Base-by-base conservation (phyloP, 2,797 vertebrate species). In the Argya squamiceps region DNA sequence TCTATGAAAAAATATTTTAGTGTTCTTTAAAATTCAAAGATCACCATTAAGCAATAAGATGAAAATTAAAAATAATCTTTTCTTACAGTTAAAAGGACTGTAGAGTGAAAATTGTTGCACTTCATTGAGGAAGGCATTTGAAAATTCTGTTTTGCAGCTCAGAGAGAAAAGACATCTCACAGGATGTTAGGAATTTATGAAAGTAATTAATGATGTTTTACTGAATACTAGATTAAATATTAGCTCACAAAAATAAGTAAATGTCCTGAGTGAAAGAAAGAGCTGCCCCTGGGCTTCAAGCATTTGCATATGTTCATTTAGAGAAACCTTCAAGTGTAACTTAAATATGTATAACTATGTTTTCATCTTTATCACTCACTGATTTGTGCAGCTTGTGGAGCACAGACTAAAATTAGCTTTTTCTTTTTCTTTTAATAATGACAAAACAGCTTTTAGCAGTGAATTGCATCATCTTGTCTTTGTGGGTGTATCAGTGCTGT, bases 171-270 rank as follows among this genome's bases (percentile, higher is more conserved):
- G 59, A 24, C 36, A 71, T 94, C 94, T 94, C 85, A 73, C 77
- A 90, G 77, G 85, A 70, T 88, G 56, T 82, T 92, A 78, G 73
- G 70, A 88, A 95, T 93, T 94, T 92, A 82, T 84, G 43, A 79
- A 94, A 88, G 85, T 84, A 96, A 94, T 95, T 96, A 92, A 69
- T 41, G 41, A 50, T 73, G 52, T 95, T 93, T 94, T 94, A 84
- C 76, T 94, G 92, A 91, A 82, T 96, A n/a, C 55, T 79, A 92
- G 83, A 88, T 95, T 91, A 92, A 94, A 95, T 95, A 96, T 95
- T 96, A 84, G 79, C 65, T 76, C 16, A 7, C 84, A 92, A 96
- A 94, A 79, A 82, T 81, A 78, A 91, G 87, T 85, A 80, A 95
- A 89, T 93, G 84, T 80, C 87, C 87, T 73, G 39, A 81, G 62